These are phyloP conservation scores for Hormaphis cornu DNA, from an alignment of 1,140 invertebrate genomes.

Conservation along the genomic window DNA sequence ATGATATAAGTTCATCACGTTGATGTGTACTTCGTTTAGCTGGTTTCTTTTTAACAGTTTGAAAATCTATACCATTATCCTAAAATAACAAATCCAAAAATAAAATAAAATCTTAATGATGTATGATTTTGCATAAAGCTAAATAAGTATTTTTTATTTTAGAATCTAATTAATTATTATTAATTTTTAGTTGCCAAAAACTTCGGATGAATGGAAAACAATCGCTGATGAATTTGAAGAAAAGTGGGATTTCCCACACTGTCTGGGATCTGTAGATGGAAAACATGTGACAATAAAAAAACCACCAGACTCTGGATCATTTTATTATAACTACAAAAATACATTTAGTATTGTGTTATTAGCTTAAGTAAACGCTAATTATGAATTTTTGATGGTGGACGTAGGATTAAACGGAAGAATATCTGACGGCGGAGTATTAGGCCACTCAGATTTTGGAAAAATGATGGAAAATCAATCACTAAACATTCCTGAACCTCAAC, in stretches of 20 bases:
- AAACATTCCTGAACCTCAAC: slow-evolving; percentile 21
- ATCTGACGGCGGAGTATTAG: slow-evolving; percentile 40
- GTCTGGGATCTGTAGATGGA: slow-evolving; percentile 44
- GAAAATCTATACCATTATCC: neutral
- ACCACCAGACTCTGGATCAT: slow-evolving; percentile 40
- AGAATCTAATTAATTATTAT: slow-evolving; percentile 8
- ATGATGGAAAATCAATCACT: slow-evolving; percentile 32
- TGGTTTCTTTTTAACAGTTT: slow-evolving; percentile 3
- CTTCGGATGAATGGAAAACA: slow-evolving; percentile 37
- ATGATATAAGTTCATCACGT: slow-evolving; percentile 2
- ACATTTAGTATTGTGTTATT: slow-evolving; percentile 43
- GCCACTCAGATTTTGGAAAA: slow-evolving; percentile 36
- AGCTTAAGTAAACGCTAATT: slow-evolving; percentile 40
- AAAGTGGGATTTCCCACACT: slow-evolving; percentile 45
- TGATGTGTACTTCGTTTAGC: neutral
- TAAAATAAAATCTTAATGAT: neutral
- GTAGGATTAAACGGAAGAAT: slow-evolving; percentile 40
- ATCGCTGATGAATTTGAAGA: slow-evolving; percentile 41
- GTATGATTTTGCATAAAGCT: neutral
- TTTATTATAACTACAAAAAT: slow-evolving; percentile 47
- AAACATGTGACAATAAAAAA: slow-evolving; percentile 43
- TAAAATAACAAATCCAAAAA: neutral
- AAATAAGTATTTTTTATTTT: neutral
- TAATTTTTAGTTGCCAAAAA: slow-evolving; percentile 35
- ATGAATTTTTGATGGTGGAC: slow-evolving; percentile 38